Percentiles rank a stretch among this genome's conserved stretches.
Evolutionary conservation across 2,888 invertebrate genomes (phyloP).

Genomic region (Torymus auratus): DNA sequence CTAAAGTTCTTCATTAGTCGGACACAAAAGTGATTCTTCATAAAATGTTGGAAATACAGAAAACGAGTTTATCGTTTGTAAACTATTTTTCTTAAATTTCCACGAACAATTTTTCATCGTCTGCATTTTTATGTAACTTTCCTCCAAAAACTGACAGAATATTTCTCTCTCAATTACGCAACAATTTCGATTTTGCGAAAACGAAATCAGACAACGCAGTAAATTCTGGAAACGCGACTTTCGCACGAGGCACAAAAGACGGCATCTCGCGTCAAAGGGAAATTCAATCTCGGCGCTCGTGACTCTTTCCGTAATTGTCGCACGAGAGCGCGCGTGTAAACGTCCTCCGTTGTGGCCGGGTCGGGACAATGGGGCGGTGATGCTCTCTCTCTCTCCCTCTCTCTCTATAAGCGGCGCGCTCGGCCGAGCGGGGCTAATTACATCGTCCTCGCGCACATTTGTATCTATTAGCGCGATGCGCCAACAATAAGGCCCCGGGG

Average conservation of each 20-base stretch:
- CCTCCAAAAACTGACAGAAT: too few species aligned
- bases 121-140: too few species aligned
- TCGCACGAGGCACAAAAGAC: background rate
- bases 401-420: background rate
- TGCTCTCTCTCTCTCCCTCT: background rate
- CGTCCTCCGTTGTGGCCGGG: background rate
- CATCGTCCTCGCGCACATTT: conserved; percentile 64
- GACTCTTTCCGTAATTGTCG: conserved; percentile 15
- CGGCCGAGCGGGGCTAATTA: conserved; percentile 61
- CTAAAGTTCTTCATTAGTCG: too few species aligned
- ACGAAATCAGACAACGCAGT: too few species aligned
- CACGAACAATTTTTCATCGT: too few species aligned
- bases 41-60: too few species aligned
- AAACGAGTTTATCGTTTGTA: too few species aligned
- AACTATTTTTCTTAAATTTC: too few species aligned
- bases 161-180: too few species aligned
- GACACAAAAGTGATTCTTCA: too few species aligned
- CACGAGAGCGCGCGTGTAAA: background rate
- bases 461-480: conserved; percentile 67
- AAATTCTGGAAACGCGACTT: background rate
- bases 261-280: background rate
- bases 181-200: too few species aligned
- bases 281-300: conserved; percentile 8
- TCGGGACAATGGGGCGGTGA: conserved; percentile 2
- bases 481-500: conserved; percentile 64